Base-by-base conservation (phyloP, 2,888 invertebrate genomes). In the Campoplex capitator region DNA sequence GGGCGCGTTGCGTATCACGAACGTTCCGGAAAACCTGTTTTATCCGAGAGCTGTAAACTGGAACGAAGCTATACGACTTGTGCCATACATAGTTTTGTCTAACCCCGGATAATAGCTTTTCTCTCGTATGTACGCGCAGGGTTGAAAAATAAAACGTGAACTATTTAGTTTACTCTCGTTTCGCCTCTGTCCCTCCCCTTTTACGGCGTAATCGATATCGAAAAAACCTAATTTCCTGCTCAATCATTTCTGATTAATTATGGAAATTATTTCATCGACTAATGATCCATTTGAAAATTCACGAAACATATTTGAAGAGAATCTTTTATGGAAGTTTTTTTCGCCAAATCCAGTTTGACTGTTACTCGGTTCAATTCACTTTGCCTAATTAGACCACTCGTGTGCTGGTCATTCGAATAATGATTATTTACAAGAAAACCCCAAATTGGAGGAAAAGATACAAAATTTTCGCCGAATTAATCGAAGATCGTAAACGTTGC, bases 21-120 rank as follows among this genome's bases (percentile, higher is more conserved):
- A 38, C 58, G 76, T 83, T 83, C 32, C 73, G 71, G 78, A 82
- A 85, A 88, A 85, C 80, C 85, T 82, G 80, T 67, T 84, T 84
- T 48, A 80, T 56, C 78, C 79, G 45, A 48, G 45, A 48, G 84
- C 56, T 56, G 54, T 74, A 84, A 79, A 84, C 80, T 84, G 84
- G 84, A 84, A 80, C 75, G 80, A 80, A 84, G 38, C 62, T 58
- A 80, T 80, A 79, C 70, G 35, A 80, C 65, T 80, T 71, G 51
- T 78, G 45, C 51, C 58, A 54, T 48, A 62, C 35, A 42, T 62
- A 76, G 45, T 62, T 23, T 42, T 16, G 18, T 35, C 51, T 28
- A 35, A 4, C 58, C 28, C 32, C 65, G 45, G 67, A 68, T 58
- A 73, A 23, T 23, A 85, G 78, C 78, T 71, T 74, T 45, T 35